Percentiles rank a stretch among this genome's conserved stretches.
These are phyloP conservation scores for Macrobrachium nipponense DNA, from an alignment of 1,140 invertebrate genomes.

Conservation along the genomic window DNA sequence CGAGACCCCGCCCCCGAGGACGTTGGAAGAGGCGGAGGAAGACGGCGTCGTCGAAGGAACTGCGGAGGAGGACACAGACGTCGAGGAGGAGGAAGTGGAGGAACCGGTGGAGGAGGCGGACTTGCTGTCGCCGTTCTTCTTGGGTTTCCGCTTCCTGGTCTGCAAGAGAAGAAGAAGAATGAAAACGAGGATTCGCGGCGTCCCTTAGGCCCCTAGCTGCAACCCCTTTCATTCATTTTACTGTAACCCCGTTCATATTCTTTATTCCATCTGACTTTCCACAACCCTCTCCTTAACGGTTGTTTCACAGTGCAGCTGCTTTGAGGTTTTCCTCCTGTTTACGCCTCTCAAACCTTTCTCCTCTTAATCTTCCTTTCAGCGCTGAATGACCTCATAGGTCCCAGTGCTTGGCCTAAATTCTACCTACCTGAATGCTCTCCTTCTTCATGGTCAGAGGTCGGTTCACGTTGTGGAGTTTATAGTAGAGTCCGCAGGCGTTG, in stretches of 20 bases:
- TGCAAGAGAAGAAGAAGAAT: slow-evolving; percentile 72
- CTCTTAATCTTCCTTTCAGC: too few relatives aligned
- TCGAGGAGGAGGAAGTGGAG: slow-evolving; percentile 11
- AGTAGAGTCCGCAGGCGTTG: slow-evolving; percentile 52
- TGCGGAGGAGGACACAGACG: neutral
- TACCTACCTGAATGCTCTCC: slow-evolving; percentile 85
- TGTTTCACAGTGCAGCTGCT: too few relatives aligned
- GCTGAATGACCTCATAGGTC: too few relatives aligned
- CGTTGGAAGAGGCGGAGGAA: slow-evolving; percentile 19
- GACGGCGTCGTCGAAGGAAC: neutral
- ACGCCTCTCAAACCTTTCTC: too few relatives aligned
- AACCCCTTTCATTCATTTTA: too few relatives aligned
- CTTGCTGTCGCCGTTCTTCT: slow-evolving; percentile 66
- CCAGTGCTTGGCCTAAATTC: too few relatives aligned
- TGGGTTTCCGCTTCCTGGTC: slow-evolving; percentile 90
- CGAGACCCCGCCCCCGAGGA: neutral
- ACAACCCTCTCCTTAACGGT: too few relatives aligned
- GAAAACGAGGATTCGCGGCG: too few relatives aligned
- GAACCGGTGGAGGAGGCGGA: slow-evolving; percentile 13
- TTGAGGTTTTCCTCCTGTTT: too few relatives aligned
- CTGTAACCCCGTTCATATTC: too few relatives aligned
- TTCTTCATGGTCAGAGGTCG: slow-evolving; percentile 96
- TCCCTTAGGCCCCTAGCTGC: too few relatives aligned
- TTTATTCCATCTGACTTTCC: too few relatives aligned
- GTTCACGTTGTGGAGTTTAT: slow-evolving; percentile 77